Conservation (phyloP, 2,113 vertebrate genomes). For the Caracal caracal region DNA sequence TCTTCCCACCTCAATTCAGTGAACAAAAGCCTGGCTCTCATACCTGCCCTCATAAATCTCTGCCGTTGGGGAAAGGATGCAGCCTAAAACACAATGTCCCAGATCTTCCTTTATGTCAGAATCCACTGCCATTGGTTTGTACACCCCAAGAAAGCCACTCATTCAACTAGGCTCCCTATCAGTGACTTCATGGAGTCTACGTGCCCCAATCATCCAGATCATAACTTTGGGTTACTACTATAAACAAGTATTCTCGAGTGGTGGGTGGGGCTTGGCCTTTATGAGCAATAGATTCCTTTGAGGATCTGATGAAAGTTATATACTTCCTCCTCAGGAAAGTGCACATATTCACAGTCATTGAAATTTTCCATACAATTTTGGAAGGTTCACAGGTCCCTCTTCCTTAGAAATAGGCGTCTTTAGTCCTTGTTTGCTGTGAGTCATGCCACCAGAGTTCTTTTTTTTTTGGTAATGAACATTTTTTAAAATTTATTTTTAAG, state of each 20-base stretch:
- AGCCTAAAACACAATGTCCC: not conserved
- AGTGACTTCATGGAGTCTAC: not conserved
- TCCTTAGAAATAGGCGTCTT: not conserved
- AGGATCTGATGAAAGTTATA: not conserved
- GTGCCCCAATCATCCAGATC: not conserved
- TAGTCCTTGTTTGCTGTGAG: not conserved
- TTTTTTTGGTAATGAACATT: not conserved
- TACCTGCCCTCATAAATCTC: not conserved
- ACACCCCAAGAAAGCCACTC: not conserved
- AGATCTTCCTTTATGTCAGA: not conserved
- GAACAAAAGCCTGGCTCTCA: not conserved
- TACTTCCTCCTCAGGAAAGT: not conserved
- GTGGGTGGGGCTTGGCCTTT: not conserved
- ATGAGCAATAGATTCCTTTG: not conserved
- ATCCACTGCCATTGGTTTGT: not conserved
- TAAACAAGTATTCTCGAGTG: not conserved
- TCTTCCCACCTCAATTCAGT: not conserved
- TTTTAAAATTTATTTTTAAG: not conserved
- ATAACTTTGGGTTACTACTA: too few species aligned
- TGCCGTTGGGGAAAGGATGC: not conserved
- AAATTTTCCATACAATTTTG: not conserved
- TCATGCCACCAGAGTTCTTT: not conserved
- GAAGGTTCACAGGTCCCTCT: not conserved
- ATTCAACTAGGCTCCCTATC: not conserved
- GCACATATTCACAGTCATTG: not conserved